Conservation (phyloP, 2,888 invertebrate species). For the Acronicta leporina region DNA sequence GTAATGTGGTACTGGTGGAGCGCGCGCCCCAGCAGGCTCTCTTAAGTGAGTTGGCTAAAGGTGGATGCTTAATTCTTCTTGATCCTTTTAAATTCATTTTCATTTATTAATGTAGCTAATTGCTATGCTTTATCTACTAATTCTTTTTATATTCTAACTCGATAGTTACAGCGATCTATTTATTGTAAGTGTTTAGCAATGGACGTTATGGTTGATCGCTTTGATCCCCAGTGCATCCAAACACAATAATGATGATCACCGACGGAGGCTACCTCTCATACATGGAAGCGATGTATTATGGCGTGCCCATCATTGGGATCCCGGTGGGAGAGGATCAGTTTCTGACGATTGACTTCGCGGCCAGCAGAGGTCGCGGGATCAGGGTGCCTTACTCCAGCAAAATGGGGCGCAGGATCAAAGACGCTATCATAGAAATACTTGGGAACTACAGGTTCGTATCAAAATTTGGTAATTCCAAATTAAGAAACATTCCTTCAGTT, state of each 20-base stretch:
- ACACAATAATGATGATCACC: slow-evolving; percentile 65
- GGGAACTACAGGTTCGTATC: slow-evolving; percentile 62
- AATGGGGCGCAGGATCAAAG: slow-evolving; percentile 60
- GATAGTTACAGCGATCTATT: too few species aligned
- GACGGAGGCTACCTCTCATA: slow-evolving; percentile 65
- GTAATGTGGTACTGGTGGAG: slow-evolving; percentile 75
- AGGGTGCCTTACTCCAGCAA: slow-evolving; percentile 56
- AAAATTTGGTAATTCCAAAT: not conserved
- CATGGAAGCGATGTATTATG: slow-evolving; percentile 68
- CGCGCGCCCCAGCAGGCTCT: slow-evolving; percentile 75
- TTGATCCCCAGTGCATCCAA: slow-evolving; percentile 65
- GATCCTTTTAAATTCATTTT: too few species aligned
- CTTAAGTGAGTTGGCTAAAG: slow-evolving; percentile 62
- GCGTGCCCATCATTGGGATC: slow-evolving; percentile 69
- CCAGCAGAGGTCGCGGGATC: slow-evolving; percentile 57
- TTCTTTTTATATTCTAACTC: not conserved
- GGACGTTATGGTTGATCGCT: too few species aligned
- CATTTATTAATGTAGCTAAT: too few species aligned
- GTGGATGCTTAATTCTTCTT: too few species aligned
- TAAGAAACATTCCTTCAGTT: not conserved
- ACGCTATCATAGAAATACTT: slow-evolving; percentile 64
- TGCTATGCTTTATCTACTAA: too few species aligned
- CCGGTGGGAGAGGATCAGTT: slow-evolving; percentile 70
- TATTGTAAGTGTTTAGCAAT: too few species aligned
- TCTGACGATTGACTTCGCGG: slow-evolving; percentile 59